Base-by-base conservation (phyloP, 1,140 invertebrate species). In the Aphaenogaster rudis region DNA sequence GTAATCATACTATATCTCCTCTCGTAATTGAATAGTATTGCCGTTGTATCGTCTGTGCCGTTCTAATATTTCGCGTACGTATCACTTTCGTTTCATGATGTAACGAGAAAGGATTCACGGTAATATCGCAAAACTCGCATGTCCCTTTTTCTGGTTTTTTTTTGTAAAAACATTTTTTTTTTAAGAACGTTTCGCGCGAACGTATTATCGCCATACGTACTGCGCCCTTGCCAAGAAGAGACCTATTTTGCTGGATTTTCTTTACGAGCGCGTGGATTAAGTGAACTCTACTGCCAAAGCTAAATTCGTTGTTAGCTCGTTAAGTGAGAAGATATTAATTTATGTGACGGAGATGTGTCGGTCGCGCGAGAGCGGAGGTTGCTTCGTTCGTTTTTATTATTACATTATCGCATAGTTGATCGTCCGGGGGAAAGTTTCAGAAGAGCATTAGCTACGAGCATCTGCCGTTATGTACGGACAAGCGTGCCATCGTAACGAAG, bases 251-350 rank as follows among this genome's bases (percentile, higher is more conserved):
- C 42, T 66, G 39, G 61, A 79, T 36, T 77, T 63, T 66, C 33
- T 64, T 79, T 66, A 64, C 39, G 33, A 45, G 59, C 59, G 36
- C 36, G 64, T 42, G 42, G 42, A 78, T 11, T 59, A 61, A 84
- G 21, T 67, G 87, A 81, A 90, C 77, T 81, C 69, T 79, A 91
- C 89, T 91, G 87, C 90, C 90, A 91, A 91, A 91, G 90, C 81
- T 82, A 86, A 54, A 81, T 82, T 88, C n/a, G 42, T 87, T 74
- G 17, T 90, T 64, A 90, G 72, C 57, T 50, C 50, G 7, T 67
- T 90, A 81, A 89, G 39, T 28, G 57, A 63, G 48, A 87, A 88
- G 63, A 89, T 84, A 84, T 74, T 84, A 82, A 82, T 84, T 76
- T 84, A 74, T 50, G 28, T 84, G 28, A 66, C 28, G 42, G 54